These are phyloP conservation scores for Pyrochroa serraticornis DNA, from an alignment of 2,888 invertebrate genomes.

Conservation along the genomic window DNA sequence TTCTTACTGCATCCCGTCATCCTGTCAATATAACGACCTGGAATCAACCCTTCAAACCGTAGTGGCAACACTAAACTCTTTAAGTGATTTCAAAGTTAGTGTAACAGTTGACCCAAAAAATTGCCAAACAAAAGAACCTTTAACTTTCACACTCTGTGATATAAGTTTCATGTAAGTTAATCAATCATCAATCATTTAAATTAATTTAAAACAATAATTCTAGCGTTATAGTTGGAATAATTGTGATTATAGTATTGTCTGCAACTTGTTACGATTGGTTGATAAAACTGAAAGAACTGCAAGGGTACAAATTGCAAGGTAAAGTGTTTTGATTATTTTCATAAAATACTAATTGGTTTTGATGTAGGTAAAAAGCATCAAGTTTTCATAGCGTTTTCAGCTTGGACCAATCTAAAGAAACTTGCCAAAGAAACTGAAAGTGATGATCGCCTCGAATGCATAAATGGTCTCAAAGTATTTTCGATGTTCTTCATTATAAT, in stretches of 20 bases:
- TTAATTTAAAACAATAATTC: conserved; percentile 8
- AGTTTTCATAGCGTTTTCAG: conserved; percentile 44
- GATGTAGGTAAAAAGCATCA: conserved; percentile 41
- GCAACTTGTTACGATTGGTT: conserved; percentile 39
- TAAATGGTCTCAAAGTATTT: conserved; percentile 48
- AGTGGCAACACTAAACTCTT: conserved; percentile 27
- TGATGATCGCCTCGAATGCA: conserved; percentile 44
- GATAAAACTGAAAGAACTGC: conserved; percentile 30
- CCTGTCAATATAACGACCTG: conserved; percentile 62
- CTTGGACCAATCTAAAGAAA: conserved; percentile 44
- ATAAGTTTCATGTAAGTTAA: conserved; percentile 33
- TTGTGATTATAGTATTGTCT: conserved; percentile 28
- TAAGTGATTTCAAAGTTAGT: conserved; percentile 28
- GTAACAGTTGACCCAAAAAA: conserved; percentile 28
- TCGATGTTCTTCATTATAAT: conserved; percentile 49
- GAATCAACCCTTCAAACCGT: conserved; percentile 45
- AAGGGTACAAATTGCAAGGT: conserved; percentile 23
- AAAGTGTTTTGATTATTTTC: not conserved
- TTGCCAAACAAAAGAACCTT: conserved; percentile 28
- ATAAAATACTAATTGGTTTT: not conserved
- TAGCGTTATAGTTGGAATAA: conserved; percentile 29
- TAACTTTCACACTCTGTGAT: conserved; percentile 20
- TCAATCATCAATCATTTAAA: not conserved
- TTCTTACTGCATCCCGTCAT: conserved; percentile 67
- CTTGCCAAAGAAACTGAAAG: conserved; percentile 35